Evolutionary conservation across 1,140 invertebrate species (phyloP).

Genomic region (Lepidurus packardi): DNA sequence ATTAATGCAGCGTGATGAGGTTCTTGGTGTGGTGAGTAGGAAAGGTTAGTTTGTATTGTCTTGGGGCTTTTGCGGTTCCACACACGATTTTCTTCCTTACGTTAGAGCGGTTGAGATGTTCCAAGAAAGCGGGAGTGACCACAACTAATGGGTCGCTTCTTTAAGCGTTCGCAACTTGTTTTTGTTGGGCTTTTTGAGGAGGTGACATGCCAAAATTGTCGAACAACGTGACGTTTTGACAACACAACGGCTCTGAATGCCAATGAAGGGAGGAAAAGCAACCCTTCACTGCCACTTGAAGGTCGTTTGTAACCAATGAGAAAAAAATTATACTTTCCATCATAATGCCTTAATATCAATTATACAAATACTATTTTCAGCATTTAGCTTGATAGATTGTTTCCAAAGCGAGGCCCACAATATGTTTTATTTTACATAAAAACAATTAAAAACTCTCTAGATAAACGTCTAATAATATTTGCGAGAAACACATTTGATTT

Average conservation of each 20-base stretch:
- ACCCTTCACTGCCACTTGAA: not conserved
- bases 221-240: not conserved
- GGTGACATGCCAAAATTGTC: not conserved
- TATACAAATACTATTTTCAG: not conserved
- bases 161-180: not conserved
- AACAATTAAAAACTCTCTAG: no score
- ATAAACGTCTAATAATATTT: no score
- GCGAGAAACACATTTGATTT: no score
- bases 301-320: not conserved
- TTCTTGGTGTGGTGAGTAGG: no score
- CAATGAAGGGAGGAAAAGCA: not conserved
- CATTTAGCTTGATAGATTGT: not conserved
- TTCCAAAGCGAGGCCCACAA: no score
- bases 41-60: no score
- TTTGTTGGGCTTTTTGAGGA: not conserved
- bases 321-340: not conserved
- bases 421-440: no score
- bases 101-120: not conserved
- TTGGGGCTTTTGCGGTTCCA: no score
- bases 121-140: not conserved
- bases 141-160: conserved; percentile 12
- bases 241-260: not conserved
- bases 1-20: no score
- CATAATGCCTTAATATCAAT: not conserved
- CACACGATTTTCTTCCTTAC: not conserved